phyloP scores from a whole-genome alignment of 2,113 vertebrate species.

The Planiliza haematocheilus region DNA sequence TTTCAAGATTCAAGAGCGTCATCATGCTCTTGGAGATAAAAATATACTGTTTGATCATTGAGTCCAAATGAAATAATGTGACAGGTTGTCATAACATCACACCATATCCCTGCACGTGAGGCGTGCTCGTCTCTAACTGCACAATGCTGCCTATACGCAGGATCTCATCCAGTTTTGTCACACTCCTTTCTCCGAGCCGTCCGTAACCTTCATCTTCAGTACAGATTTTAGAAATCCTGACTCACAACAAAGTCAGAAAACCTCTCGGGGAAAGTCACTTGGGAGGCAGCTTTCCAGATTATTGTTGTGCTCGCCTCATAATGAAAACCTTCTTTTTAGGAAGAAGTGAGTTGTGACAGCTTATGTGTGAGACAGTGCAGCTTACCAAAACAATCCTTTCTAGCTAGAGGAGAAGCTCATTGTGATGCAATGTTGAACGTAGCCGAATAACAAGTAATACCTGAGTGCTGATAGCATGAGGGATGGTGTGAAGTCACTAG shows the following conservation, averaged over 20 bases:
- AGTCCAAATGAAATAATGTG: slow-evolving; percentile 33
- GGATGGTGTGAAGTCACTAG: slow-evolving; percentile 11
- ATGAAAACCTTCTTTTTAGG: slow-evolving; percentile 8
- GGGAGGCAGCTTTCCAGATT: slow-evolving; percentile 13
- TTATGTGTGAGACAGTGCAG: neutral
- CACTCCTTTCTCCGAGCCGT: slow-evolving; percentile 3
- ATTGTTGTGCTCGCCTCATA: neutral
- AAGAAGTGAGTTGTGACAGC: slow-evolving; percentile 6
- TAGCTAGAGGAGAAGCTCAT: neutral
- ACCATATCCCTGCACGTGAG: slow-evolving; percentile 4
- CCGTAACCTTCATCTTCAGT: slow-evolving; percentile 15
- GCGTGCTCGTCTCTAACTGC: neutral
- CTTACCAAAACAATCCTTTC: slow-evolving; percentile 8
- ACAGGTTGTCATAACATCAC: slow-evolving; percentile 1
- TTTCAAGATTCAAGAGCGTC: slow-evolving; percentile 19
- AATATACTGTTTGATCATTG: slow-evolving; percentile 9
- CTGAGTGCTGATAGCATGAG: neutral
- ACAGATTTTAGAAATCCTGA: neutral
- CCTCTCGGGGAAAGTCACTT: neutral
- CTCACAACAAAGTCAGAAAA: neutral
- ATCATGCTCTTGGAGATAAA: neutral
- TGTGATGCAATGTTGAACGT: slow-evolving; percentile 1
- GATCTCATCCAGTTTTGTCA: slow-evolving; percentile 9
- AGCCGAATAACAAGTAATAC: neutral
- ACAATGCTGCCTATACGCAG: slow-evolving; percentile 28